Percentiles rank a stretch among this genome's conserved stretches.
These are phyloP conservation scores for Epinotia bilunana DNA, from an alignment of 2,888 invertebrate species.

Conservation along the genomic window DNA sequence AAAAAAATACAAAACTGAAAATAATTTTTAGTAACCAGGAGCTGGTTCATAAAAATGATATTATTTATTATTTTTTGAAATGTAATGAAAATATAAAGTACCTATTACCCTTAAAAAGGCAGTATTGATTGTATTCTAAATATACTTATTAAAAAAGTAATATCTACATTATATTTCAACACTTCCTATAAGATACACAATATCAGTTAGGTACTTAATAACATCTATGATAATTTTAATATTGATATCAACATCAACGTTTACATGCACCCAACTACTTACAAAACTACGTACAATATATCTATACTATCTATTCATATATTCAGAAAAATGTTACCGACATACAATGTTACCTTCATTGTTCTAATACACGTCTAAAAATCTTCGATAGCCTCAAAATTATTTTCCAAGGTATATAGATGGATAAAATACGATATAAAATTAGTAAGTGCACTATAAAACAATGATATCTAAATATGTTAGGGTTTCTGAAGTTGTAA, in stretches of 20 bases:
- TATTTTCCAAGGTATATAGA: constrained; percentile 7
- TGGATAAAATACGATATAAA: constrained; percentile 16
- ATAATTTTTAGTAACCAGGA: constrained; percentile 1
- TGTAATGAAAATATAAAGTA: neutral
- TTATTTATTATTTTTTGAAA: neutral
- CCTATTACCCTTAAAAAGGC: constrained; percentile 5
- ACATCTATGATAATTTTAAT: constrained; percentile 38
- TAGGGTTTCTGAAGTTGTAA: constrained; percentile 12
- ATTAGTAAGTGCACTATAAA: constrained; percentile 28
- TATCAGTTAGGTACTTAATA: constrained; percentile 37
- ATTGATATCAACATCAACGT: constrained; percentile 48
- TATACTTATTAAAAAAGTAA: constrained; percentile 14
- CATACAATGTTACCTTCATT: neutral
- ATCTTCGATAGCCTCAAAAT: constrained; percentile 9
- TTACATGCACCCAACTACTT: constrained; percentile 48
- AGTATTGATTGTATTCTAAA: constrained; percentile 21
- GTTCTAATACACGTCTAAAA: constrained; percentile 32
- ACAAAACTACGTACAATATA: constrained; percentile 48
- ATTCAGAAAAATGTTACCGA: constrained; percentile 28
- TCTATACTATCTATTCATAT: constrained; percentile 25
- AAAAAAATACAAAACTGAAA: neutral
- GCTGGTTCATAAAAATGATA: neutral
- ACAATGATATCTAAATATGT: constrained; percentile 12
- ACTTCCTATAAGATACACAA: constrained; percentile 16
- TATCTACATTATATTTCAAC: constrained; percentile 41